phyloP scores from a whole-genome alignment of 2,797 vertebrate species.

The Dendrocincla fuliginosa region DNA sequence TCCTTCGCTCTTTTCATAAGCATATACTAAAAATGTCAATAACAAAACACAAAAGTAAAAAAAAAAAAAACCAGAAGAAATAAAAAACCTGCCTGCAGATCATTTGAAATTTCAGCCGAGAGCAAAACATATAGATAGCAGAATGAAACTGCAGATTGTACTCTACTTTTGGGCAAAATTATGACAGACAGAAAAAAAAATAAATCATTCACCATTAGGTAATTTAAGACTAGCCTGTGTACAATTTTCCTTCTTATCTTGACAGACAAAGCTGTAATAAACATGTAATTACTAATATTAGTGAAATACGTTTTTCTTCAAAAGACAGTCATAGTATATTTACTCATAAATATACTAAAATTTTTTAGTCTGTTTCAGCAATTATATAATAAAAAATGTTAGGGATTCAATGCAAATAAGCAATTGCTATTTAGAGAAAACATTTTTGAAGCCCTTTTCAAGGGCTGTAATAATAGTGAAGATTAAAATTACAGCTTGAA shows the following conservation, averaged over 20 bases:
- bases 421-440: slow-evolving; percentile 21
- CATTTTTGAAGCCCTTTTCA: slow-evolving; percentile 5
- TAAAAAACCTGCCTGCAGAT: not conserved
- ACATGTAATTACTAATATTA: slow-evolving; percentile 60
- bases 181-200: not conserved
- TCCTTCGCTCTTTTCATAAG: not conserved
- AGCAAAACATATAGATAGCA: slow-evolving; percentile 9
- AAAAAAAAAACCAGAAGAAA: not conserved
- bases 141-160: slow-evolving; percentile 10
- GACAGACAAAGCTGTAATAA: slow-evolving; percentile 28
- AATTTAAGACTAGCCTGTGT: slow-evolving; percentile 49
- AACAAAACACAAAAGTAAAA: not conserved
- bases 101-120: not conserved
- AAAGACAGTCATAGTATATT: slow-evolving; percentile 19
- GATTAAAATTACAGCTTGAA: slow-evolving; percentile 1
- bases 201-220: slow-evolving; percentile 11
- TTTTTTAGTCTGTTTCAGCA: slow-evolving; percentile 16
- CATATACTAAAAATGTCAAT: slow-evolving; percentile 2
- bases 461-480: slow-evolving; percentile 8
- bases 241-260: slow-evolving; percentile 55
- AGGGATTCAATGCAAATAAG: slow-evolving; percentile 53
- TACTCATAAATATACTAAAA: slow-evolving; percentile 27
- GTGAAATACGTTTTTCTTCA: not conserved
- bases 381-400: slow-evolving; percentile 12
- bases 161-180: slow-evolving; percentile 39